Base-by-base conservation (phyloP, 2,797 vertebrate genomes). In the Adelosebastes latens region DNA sequence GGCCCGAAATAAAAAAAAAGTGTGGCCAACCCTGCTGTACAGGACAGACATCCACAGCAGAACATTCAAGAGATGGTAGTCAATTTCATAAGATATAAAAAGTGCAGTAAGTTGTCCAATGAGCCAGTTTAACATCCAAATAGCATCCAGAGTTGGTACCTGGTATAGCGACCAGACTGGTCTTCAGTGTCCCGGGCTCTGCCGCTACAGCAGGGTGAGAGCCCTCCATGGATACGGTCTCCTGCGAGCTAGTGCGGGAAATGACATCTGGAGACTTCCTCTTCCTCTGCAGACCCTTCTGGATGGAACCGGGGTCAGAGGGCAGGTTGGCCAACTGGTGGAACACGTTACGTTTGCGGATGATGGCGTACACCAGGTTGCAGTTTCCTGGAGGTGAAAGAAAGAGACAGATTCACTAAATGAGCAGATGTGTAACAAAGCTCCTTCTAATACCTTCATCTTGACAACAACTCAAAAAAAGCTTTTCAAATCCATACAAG, bases 341-440 rank as follows among this genome's bases (percentile, higher is more conserved):
- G 92, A 99, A 99, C 29, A 98, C 95, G 0, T 96, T 97, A 22
- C 99, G 96, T 87, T 99, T 99, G 70, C 98, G 97, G 90, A 99
- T 99, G 88, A 99, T 97, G 86, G 98, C 97, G 0, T 99, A 99
- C n/a, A 99, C 97, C 90, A 99, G 90, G 88, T 98, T 99, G 79
- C 88, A 96, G 91, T 90, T 93, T 77, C 96, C 96, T 96, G 82
- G 11, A 39, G 24, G 66, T 10, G 34, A 67, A 12, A 24, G 49
- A 62, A 61, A 49, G 16, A 20, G 64, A 20, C 24, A 12, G 58
- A 53, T 58, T 65, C 22, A 49, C 8, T 18, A 25, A 16, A 7
- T 22, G 1, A 71, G n/a, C 11, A 56, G 36, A 29, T 9, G 2
- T 16, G 22, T 49, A 46, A 25, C 11, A 58, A 16, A 64, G 68